Percentiles rank a stretch among this genome's conserved stretches.
Conservation (phyloP, 2,797 vertebrate species). For the Danio aesculapii region DNA sequence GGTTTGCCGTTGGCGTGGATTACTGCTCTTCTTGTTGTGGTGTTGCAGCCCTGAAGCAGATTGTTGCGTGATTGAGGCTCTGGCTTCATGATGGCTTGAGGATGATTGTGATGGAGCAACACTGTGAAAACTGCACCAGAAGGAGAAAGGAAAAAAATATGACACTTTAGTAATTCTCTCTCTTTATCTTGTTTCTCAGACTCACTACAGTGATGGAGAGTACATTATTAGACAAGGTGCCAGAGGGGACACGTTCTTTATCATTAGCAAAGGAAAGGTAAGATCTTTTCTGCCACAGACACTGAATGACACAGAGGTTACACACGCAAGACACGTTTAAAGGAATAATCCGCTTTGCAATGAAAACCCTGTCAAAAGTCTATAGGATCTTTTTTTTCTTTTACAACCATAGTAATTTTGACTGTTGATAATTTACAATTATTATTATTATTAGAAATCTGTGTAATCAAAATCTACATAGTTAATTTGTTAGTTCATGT, state of each 20-base stretch:
- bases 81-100: conserved; percentile 10
- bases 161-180: conserved; percentile 11
- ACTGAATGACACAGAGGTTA: background rate
- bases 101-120: conserved; percentile 23
- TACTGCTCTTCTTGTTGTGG: background rate
- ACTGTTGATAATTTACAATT: too few relatives aligned
- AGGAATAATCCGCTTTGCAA: background rate
- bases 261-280: conserved; percentile 92
- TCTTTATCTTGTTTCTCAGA: conserved; percentile 69
- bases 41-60: background rate
- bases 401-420: too few relatives aligned
- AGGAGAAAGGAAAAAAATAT: background rate
- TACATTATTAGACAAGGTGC: conserved; percentile 90
- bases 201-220: conserved; percentile 87
- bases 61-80: background rate
- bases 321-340: background rate
- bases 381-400: too few relatives aligned
- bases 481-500: too few relatives aligned
- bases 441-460: too few relatives aligned
- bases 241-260: conserved; percentile 90
- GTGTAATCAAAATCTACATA: too few relatives aligned
- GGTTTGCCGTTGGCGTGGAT: background rate
- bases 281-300: conserved; percentile 55
- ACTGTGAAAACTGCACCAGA: conserved; percentile 15
- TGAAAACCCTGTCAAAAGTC: background rate